phyloP scores from a whole-genome alignment of 2,888 invertebrate genomes.

The Cremastinae sp. region DNA sequence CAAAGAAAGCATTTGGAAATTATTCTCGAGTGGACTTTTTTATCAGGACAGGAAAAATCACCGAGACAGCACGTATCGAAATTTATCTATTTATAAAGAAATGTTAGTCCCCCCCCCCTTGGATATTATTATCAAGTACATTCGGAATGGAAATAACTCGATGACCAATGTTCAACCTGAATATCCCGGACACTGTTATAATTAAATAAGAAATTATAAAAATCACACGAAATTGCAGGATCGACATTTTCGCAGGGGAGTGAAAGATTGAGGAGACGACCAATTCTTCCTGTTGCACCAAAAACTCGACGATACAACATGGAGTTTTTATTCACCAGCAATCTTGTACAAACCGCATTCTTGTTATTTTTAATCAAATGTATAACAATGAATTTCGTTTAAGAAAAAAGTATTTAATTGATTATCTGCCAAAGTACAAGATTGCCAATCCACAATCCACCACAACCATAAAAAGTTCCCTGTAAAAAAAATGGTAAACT shows the following conservation, averaged over 20 bases:
- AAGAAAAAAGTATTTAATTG: neutral
- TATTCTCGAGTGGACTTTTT: neutral
- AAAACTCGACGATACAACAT: slow-evolving; percentile 35
- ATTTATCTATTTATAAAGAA: slow-evolving; percentile 1
- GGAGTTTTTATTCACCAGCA: slow-evolving; percentile 17
- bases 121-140: slow-evolving; percentile 23
- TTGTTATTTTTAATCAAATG: neutral
- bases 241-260: neutral
- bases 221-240: neutral
- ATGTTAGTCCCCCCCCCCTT: slow-evolving; percentile 21
- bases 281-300: slow-evolving; percentile 2
- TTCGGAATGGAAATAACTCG: neutral
- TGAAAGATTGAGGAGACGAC: neutral
- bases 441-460: slow-evolving; percentile 39
- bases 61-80: slow-evolving; percentile 46
- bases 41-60: slow-evolving; percentile 34
- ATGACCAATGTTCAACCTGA: neutral
- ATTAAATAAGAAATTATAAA: neutral
- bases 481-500: slow-evolving; percentile 57
- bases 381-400: too few relatives aligned
- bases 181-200: neutral
- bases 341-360: slow-evolving; percentile 8
- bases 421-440: neutral
- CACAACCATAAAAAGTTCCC: too few relatives aligned
- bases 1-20: neutral